Conservation (phyloP, 2,797 vertebrate species). For the Tapirus indicus region DNA sequence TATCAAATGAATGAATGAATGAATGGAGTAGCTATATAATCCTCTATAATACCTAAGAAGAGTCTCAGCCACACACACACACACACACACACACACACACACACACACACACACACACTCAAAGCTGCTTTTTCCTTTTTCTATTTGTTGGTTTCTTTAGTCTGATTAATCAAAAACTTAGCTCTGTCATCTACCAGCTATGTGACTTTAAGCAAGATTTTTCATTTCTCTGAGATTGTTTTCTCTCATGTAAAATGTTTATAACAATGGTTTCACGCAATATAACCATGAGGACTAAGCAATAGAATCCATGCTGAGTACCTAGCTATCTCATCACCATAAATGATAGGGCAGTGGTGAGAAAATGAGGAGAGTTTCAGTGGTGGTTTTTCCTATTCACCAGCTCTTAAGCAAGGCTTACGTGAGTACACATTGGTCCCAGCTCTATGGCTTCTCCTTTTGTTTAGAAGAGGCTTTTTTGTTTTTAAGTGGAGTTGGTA, state of each 20-base stretch:
- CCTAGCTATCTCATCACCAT: background rate
- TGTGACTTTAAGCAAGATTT: background rate
- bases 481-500: conserved; percentile 12
- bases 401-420: background rate
- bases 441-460: background rate
- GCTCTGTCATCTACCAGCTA: background rate
- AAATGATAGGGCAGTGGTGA: background rate
- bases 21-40: background rate
- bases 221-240: background rate
- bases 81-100: background rate
- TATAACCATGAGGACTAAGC: background rate
- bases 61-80: too few species aligned
- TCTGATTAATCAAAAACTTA: background rate
- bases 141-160: background rate
- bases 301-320: background rate
- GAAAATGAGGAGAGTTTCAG: background rate
- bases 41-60: background rate
- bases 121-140: background rate
- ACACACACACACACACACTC: background rate
- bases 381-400: background rate
- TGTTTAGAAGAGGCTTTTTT: background rate
- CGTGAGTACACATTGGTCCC: background rate
- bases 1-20: background rate
- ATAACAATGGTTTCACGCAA: background rate
- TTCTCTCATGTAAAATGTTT: background rate